Evolutionary conservation across 2,797 vertebrate genomes (phyloP).

Genomic region (Knipowitschia caucasica): DNA sequence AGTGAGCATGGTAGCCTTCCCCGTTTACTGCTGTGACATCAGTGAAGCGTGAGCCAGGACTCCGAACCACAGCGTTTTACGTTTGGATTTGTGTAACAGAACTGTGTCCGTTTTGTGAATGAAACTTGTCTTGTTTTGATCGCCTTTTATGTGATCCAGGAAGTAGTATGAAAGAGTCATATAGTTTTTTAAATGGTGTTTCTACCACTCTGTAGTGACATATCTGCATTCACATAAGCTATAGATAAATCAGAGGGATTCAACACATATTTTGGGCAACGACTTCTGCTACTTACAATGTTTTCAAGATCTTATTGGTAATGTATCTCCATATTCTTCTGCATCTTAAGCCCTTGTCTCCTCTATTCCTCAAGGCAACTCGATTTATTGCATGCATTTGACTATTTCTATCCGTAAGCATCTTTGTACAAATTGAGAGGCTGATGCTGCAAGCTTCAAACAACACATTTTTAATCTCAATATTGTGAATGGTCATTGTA

Average conservation of each 20-base stretch:
- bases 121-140: conserved; percentile 57
- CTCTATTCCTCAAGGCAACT: conserved; percentile 32
- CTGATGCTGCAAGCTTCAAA: conserved; percentile 45
- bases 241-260: conserved; percentile 36
- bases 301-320: conserved; percentile 40
- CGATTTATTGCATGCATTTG: conserved; percentile 56
- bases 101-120: conserved; percentile 48
- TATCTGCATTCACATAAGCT: conserved; percentile 31
- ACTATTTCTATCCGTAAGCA: conserved; percentile 40
- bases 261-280: conserved; percentile 15
- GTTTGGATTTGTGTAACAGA: conserved; percentile 48
- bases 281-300: conserved; percentile 17
- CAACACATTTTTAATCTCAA: conserved; percentile 9
- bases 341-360: conserved; percentile 44
- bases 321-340: conserved; percentile 32
- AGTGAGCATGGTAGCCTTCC: conserved; percentile 61
- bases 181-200: conserved; percentile 62
- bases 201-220: conserved; percentile 41
- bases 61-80: conserved; percentile 48
- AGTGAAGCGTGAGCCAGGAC: conserved; percentile 52
- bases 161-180: conserved; percentile 66
- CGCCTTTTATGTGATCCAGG: conserved; percentile 56
- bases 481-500: conserved; percentile 19
- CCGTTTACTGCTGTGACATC: conserved; percentile 54
- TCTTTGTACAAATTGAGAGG: conserved; percentile 42